phyloP scores from a whole-genome alignment of 2,888 invertebrate species.

The Notodonta ziczac region DNA sequence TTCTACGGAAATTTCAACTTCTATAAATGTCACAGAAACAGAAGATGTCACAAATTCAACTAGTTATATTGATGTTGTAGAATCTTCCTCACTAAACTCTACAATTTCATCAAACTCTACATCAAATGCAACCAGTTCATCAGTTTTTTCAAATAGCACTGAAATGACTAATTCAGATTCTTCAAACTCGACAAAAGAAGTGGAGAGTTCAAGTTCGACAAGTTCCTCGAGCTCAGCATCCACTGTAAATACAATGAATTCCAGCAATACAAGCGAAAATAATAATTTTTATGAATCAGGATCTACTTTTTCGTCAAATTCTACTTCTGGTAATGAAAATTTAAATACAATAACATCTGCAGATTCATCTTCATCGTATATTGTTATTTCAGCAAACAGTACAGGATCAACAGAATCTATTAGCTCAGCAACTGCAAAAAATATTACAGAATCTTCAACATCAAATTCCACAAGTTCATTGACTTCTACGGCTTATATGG shows the following conservation, averaged over 20 bases:
- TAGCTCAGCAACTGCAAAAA: neutral
- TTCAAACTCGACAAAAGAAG: neutral
- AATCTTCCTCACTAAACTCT: neutral
- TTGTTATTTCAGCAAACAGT: neutral
- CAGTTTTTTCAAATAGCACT: neutral
- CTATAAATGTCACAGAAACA: neutral
- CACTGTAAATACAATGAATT: neutral
- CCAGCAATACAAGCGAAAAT: neutral
- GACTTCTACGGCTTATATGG: neutral
- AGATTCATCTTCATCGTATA: neutral
- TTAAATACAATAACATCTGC: neutral
- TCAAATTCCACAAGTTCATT: neutral
- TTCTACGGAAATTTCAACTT: neutral
- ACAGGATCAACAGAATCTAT: neutral
- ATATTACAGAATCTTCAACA: neutral
- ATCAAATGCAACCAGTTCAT: neutral
- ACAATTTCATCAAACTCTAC: conserved; percentile 2
- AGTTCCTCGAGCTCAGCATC: neutral
- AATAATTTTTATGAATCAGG: neutral
- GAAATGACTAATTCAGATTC: neutral
- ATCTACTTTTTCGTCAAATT: neutral
- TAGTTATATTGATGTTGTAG: neutral
- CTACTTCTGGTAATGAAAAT: neutral
- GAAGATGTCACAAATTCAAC: conserved; percentile 2
- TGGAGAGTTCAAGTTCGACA: neutral